Conservation (phyloP, 2,888 invertebrate species). For the Nezara viridula region DNA sequence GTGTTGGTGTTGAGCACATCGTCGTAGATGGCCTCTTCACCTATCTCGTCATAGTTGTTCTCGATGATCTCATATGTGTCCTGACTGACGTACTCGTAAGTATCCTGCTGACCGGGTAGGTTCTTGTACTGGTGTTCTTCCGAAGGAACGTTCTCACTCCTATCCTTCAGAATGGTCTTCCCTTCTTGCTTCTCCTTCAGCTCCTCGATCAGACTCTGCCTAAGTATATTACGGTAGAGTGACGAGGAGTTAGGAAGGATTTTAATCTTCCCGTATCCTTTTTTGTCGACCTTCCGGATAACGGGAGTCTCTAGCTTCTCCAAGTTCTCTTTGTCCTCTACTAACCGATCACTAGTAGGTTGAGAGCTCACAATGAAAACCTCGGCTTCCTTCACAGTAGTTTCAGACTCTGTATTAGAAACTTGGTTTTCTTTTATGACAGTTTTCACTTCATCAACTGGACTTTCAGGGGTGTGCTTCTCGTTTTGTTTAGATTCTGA, state of each 20-base stretch:
- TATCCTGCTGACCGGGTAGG: not conserved
- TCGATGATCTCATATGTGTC: slow-evolving; percentile 58
- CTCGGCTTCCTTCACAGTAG: not conserved
- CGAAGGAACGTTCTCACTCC: not conserved
- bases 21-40: slow-evolving; percentile 65
- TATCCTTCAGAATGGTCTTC: slow-evolving; percentile 26
- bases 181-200: slow-evolving; percentile 50
- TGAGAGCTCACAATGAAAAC: slow-evolving; percentile 19
- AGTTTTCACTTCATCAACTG: not conserved
- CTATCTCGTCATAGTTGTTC: slow-evolving; percentile 64
- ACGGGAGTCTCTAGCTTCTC: slow-evolving; percentile 56
- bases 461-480: not conserved
- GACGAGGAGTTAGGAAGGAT: slow-evolving; percentile 54
- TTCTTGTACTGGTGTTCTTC: not conserved
- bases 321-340: slow-evolving; percentile 58
- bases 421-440: not conserved
- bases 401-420: not conserved
- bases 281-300: slow-evolving; percentile 50
- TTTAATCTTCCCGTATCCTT: slow-evolving; percentile 60
- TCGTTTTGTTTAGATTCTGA: not conserved
- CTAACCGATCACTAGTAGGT: slow-evolving; percentile 28
- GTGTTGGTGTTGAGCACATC: slow-evolving; percentile 64
- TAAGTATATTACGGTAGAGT: slow-evolving; percentile 55
- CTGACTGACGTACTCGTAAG: slow-evolving; percentile 42
- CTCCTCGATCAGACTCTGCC: slow-evolving; percentile 55